Percentiles rank a stretch among this genome's conserved stretches.
Conservation (phyloP, 2,797 vertebrate species). For the Leontocebus nigricollis region DNA sequence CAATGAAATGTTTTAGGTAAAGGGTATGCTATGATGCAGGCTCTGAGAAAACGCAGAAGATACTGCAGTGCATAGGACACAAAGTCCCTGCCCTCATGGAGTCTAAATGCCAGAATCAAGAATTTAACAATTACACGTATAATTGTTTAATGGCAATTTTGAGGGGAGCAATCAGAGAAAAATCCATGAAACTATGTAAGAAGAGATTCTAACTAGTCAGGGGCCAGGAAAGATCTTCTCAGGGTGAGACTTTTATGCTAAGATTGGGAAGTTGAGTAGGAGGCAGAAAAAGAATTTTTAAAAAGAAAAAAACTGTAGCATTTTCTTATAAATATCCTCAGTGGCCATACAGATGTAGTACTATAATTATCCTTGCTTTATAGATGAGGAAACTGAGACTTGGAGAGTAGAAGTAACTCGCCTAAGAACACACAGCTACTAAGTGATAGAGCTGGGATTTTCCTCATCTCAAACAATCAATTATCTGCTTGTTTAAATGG, state of each 20-base stretch:
- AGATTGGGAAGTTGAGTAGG: neutral
- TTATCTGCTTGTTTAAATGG: neutral
- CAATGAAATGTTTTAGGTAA: neutral
- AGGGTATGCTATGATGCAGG: neutral
- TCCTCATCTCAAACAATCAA: neutral
- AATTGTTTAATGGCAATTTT: neutral
- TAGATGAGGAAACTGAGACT: neutral
- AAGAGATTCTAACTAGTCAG: neutral
- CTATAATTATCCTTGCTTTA: neutral
- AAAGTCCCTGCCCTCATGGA: neutral
- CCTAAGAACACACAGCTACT: neutral
- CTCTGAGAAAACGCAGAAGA: neutral
- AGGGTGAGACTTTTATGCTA: neutral
- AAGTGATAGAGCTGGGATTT: neutral
- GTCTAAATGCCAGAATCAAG: neutral
- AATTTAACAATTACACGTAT: neutral
- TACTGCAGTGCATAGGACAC: too few species aligned
- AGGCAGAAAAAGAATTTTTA: neutral
- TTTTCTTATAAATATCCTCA: neutral
- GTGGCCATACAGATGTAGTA: fast-evolving
- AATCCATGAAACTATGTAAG: neutral
- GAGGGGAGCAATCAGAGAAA: neutral
- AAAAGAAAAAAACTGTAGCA: neutral
- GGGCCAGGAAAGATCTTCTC: neutral
- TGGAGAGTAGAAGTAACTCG: neutral